Conservation (phyloP, 2,797 vertebrate genomes). For the Gallinago stenura region DNA sequence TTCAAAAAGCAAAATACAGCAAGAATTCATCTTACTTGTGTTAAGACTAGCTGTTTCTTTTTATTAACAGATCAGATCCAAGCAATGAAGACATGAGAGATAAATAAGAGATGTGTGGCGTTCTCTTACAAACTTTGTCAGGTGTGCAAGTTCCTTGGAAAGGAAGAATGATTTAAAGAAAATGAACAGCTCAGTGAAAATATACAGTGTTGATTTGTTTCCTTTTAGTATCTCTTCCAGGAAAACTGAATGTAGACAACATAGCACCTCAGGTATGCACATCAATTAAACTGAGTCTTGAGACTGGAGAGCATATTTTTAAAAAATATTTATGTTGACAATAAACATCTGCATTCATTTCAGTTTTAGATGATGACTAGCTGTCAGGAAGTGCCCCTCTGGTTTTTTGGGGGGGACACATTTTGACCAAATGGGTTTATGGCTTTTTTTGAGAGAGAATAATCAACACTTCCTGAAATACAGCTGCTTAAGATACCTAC, state of each 20-base stretch:
- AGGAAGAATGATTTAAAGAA: conserved; percentile 33
- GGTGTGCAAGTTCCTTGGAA: conserved; percentile 11
- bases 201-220: conserved; percentile 36
- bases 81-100: conserved; percentile 82
- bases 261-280: conserved; percentile 49
- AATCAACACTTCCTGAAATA: background rate
- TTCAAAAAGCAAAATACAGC: background rate
- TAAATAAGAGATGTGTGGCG: background rate
- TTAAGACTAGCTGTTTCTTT: conserved; percentile 35
- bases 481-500: background rate
- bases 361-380: background rate
- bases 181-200: conserved; percentile 10
- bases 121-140: conserved; percentile 34
- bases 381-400: background rate
- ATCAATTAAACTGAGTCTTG: conserved; percentile 18
- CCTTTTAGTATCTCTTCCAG: conserved; percentile 58
- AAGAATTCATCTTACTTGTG: background rate
- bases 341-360: conserved; percentile 45
- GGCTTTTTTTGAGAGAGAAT: background rate
- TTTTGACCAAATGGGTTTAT: background rate
- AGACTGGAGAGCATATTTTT: background rate
- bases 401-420: background rate
- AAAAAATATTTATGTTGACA: background rate
- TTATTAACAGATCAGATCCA: conserved; percentile 83
- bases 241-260: conserved; percentile 54